Evolutionary conservation across 2,797 vertebrate species (phyloP), one percentile per base, ranked within the genome.

Genomic region (Mallotus villosus): DNA sequence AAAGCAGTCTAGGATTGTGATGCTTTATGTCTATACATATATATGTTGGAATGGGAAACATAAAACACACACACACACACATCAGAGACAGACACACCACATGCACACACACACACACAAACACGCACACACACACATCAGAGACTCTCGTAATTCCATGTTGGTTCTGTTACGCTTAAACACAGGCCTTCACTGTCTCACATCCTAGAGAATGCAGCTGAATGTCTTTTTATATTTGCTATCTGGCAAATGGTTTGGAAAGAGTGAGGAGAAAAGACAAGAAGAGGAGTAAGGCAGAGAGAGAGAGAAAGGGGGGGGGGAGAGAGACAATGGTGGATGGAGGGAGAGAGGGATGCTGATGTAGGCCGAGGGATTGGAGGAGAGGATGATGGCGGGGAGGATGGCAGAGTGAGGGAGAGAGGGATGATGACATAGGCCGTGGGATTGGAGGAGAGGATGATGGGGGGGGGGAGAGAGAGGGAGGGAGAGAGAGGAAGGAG

Each of bases 371-470:
- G 51, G 66, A 53, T 53, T 61, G 69, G 53, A 37, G 41, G 64
- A 68, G 22, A 74, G 27, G 76, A 66, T 58, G 2, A 5, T 75
- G 65, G 61, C 63, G 24, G 80, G 80, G 60, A 32, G 57, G 55
- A n/a, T 75, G 80, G 68, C 70, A 76, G 49, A 72, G 68, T 79
- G 71, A 68, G 64, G 71, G 76, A 62, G 16, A 27, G 7, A 14
- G 16, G 5, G 34, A 77, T 46, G 77, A 68, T 29, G 67, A 41
- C 69, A 59, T 5, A 24, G 60, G 74, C 53, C 63, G 71, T 60
- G 2, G 49, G 66, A 46, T 51, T 61, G 69, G 53, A 34, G 37
- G 64, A 68, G n/a, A 74, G 32, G 76, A 66, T 57, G 2, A 5
- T 75, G 65, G 19, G 16, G 11, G 14, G 19, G 51, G 51, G 63